These are phyloP conservation scores for Percina caprodes DNA, from an alignment of 2,113 vertebrate species.

Conservation along the genomic window DNA sequence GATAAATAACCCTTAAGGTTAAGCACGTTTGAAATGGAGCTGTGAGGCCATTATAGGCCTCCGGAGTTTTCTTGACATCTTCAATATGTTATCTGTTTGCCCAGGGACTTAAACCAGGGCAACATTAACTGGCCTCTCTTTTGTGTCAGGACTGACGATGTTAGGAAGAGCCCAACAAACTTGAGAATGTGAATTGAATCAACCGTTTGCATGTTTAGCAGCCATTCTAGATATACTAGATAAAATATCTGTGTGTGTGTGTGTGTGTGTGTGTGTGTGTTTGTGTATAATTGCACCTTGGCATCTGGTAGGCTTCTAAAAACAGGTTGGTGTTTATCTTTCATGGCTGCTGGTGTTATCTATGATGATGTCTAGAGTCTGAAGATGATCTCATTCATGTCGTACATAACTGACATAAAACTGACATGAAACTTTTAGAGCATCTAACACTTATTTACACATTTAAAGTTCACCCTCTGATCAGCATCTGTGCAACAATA, in stretches of 20 bases:
- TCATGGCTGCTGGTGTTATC: slow-evolving; percentile 25
- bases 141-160: slow-evolving; percentile 52
- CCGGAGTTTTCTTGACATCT: slow-evolving; percentile 81
- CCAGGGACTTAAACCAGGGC: slow-evolving; percentile 58
- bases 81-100: slow-evolving; percentile 81
- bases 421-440: not conserved
- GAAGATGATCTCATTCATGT: slow-evolving; percentile 17
- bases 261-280: not conserved
- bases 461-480: not conserved
- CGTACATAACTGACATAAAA: not conserved
- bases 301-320: slow-evolving; percentile 20
- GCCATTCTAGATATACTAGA: no score
- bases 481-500: not conserved
- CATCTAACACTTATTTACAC: not conserved
- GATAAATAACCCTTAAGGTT: slow-evolving; percentile 85
- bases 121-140: slow-evolving; percentile 53
- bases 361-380: slow-evolving; percentile 8
- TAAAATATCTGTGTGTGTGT: no score
- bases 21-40: slow-evolving; percentile 85
- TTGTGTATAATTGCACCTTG: slow-evolving; percentile 2
- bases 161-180: slow-evolving; percentile 19
- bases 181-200: slow-evolving; percentile 11
- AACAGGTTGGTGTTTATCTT: slow-evolving; percentile 23
- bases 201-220: not conserved
- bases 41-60: slow-evolving; percentile 79